Evolutionary conservation across 2,888 invertebrate species (phyloP).

Genomic region (Pachymerium ferrugineum): DNA sequence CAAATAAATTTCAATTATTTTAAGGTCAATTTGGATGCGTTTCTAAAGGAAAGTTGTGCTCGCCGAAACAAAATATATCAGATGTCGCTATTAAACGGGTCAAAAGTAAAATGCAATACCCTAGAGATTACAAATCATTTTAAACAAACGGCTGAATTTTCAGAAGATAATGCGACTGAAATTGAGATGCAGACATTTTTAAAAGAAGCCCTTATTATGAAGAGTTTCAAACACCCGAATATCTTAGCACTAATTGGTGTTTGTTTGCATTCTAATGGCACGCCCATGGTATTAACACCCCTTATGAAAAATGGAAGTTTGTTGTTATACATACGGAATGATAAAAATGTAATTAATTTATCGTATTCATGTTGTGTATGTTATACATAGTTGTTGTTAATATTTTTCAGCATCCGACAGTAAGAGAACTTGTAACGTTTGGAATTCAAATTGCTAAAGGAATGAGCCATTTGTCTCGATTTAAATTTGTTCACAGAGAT

Average conservation of each 20-base stretch:
- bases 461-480: constrained; percentile 86
- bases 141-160: neutral
- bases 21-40: constrained; percentile 49
- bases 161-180: constrained; percentile 40
- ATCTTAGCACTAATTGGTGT: constrained; percentile 52
- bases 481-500: constrained; percentile 92
- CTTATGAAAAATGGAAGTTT: constrained; percentile 53
- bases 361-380: neutral
- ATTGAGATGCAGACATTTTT: too few relatives aligned
- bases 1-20: neutral
- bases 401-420: constrained; percentile 58
- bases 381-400: neutral
- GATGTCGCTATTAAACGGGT: constrained; percentile 48
- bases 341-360: constrained; percentile 47
- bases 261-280: constrained; percentile 48
- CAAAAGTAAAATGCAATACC: constrained; percentile 33
- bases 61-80: constrained; percentile 42
- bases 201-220: constrained; percentile 53
- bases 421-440: constrained; percentile 91
- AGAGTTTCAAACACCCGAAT: constrained; percentile 52
- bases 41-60: constrained; percentile 45
- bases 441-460: constrained; percentile 95
- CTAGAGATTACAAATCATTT: neutral
- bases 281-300: constrained; percentile 53
- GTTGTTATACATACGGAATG: constrained; percentile 47